These are phyloP conservation scores for Phymastichus coffea DNA, from an alignment of 1,140 invertebrate species.

Conservation along the genomic window DNA sequence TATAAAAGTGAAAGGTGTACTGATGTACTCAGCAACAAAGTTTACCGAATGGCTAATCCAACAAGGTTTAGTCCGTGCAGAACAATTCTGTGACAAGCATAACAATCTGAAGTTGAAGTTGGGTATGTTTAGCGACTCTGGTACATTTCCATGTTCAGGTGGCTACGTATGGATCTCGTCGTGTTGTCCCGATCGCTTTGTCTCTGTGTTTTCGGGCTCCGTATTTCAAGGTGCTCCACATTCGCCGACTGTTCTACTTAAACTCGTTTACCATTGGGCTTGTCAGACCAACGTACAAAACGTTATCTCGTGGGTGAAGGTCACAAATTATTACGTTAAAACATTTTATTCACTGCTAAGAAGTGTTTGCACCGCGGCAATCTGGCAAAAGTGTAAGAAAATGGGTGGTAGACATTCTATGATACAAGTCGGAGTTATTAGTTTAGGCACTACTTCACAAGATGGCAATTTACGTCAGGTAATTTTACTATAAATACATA, in stretches of 20 bases:
- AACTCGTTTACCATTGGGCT: slow-evolving; percentile 86
- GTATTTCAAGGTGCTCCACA: slow-evolving; percentile 82
- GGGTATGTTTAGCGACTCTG: slow-evolving; percentile 79
- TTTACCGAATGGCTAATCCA: slow-evolving; percentile 89
- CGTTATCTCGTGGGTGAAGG: slow-evolving; percentile 85
- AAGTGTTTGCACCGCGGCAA: slow-evolving; percentile 73
- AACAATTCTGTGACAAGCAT: slow-evolving; percentile 74
- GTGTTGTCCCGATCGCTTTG: slow-evolving; percentile 78
- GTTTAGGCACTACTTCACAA: slow-evolving; percentile 82
- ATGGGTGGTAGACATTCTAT: slow-evolving; percentile 66
- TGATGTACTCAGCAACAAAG: slow-evolving; percentile 75
- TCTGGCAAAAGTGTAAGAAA: slow-evolving; percentile 71
- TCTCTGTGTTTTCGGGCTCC: slow-evolving; percentile 83
- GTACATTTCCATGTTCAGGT: slow-evolving; percentile 81
- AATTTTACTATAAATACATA: neutral
- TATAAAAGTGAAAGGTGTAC: slow-evolving; percentile 74
- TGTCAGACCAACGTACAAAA: slow-evolving; percentile 87
- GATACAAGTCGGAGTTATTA: slow-evolving; percentile 78
- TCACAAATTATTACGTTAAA: slow-evolving; percentile 73
- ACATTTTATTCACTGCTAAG: slow-evolving; percentile 77
- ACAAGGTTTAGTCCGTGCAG: slow-evolving; percentile 73
- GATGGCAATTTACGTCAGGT: slow-evolving; percentile 76
- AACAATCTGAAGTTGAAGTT: slow-evolving; percentile 66
- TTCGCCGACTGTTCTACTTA: slow-evolving; percentile 75
- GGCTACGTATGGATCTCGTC: slow-evolving; percentile 88